These are phyloP conservation scores for Phylloscopus collybita DNA, from an alignment of 2,797 vertebrate genomes.

Conservation along the genomic window DNA sequence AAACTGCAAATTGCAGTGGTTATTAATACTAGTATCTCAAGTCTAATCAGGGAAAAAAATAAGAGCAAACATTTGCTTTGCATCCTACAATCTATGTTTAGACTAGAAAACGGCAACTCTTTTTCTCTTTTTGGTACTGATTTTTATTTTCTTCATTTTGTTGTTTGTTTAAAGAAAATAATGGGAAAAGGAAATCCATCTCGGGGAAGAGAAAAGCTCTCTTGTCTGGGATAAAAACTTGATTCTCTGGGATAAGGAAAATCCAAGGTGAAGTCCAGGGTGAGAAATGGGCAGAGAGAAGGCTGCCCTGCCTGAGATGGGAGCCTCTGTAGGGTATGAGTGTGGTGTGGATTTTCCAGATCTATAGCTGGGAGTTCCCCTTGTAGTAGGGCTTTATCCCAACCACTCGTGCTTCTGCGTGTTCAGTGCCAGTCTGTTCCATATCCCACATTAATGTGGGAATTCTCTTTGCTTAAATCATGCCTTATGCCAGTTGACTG, in stretches of 20 bases:
- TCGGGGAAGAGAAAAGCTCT: neutral
- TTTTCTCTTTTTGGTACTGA: neutral
- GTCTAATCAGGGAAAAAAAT: neutral
- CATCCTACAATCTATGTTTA: neutral
- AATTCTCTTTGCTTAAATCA: neutral
- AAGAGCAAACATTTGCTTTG: neutral
- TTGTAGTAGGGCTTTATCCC: neutral
- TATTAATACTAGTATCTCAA: constrained; percentile 15
- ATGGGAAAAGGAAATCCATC: neutral
- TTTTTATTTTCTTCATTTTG: neutral
- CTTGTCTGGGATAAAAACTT: neutral
- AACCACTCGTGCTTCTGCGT: accelerated
- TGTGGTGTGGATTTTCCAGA: neutral
- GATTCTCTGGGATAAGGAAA: neutral
- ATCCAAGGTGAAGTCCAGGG: neutral
- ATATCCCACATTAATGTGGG: neutral
- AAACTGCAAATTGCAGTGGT: neutral
- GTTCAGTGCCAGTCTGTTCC: neutral
- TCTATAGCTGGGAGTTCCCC: neutral
- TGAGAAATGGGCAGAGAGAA: neutral
- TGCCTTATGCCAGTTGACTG: neutral
- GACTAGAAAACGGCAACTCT: neutral
- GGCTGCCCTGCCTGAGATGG: neutral
- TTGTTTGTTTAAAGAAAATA: neutral
- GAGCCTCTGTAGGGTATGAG: neutral